phyloP scores from a whole-genome alignment of 2,797 vertebrate genomes.

The Cossypha polioptera region DNA sequence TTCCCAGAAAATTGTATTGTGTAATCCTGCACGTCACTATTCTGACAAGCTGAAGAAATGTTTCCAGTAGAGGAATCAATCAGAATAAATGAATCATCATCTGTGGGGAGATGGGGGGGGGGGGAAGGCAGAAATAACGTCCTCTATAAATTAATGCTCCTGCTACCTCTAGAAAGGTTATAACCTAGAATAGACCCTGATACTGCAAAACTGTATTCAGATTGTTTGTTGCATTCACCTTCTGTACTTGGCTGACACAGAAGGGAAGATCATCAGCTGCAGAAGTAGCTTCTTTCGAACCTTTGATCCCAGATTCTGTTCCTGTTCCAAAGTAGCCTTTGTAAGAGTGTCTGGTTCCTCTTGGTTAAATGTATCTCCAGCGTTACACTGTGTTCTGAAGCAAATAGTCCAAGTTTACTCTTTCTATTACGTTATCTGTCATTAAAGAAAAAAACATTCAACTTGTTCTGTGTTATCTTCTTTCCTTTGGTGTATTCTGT shows the following conservation, averaged over 20 bases:
- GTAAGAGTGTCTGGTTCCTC: background rate
- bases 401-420: background rate
- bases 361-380: background rate
- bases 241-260: background rate
- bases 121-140: background rate
- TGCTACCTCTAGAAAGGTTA: background rate
- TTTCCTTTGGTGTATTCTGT: background rate
- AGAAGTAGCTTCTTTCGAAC: background rate
- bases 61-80: conserved; percentile 26
- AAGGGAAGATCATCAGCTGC: background rate
- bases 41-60: conserved; percentile 35
- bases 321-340: background rate
- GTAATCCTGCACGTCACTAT: background rate
- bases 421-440: background rate
- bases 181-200: background rate
- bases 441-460: background rate
- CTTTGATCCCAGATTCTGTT: background rate
- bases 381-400: background rate
- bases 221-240: background rate
- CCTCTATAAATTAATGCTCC: background rate
- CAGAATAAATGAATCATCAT: conserved; percentile 3
- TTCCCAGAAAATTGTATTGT: conserved; percentile 13
- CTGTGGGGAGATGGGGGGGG: background rate
- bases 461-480: background rate
- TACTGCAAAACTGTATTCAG: background rate